phyloP scores from a whole-genome alignment of 2,888 invertebrate genomes.

The Labia minor region DNA sequence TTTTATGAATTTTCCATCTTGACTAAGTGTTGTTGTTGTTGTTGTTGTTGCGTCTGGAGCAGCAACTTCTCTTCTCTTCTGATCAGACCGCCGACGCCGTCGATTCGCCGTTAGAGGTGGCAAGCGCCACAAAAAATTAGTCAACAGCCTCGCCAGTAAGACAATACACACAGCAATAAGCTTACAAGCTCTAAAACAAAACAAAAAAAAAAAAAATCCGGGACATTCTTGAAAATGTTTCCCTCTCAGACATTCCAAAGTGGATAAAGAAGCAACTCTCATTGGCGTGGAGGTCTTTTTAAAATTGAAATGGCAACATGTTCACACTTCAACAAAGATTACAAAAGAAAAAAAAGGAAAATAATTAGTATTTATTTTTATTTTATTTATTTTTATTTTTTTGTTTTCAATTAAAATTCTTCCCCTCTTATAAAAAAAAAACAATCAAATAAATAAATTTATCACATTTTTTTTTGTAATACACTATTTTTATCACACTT shows the following conservation, averaged over 20 bases:
- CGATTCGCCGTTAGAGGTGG: neutral
- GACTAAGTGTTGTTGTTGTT: too few species aligned
- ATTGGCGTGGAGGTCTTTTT: neutral
- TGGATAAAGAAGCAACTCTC: neutral
- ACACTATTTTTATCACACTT: too few species aligned
- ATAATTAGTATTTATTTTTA: too few species aligned
- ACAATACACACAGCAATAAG: neutral
- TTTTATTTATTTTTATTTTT: too few species aligned
- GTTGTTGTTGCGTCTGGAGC: neutral
- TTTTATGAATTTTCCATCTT: too few species aligned
- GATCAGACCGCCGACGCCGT: neutral
- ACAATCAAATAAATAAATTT: too few species aligned
- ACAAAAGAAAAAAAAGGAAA: too few species aligned
- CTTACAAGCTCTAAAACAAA: neutral
- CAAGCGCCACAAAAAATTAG: neutral
- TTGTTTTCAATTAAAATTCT: too few species aligned
- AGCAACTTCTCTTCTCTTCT: neutral
- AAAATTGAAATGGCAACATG: too few species aligned
- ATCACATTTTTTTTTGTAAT: too few species aligned
- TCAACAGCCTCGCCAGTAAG: slow-evolving; percentile 3
- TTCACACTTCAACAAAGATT: too few species aligned
- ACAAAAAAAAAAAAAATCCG: neutral
- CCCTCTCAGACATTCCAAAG: neutral
- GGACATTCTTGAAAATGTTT: neutral
- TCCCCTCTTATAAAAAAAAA: too few species aligned